phyloP scores from a whole-genome alignment of 2,888 invertebrate species.

The Megalurothrips usitatus region DNA sequence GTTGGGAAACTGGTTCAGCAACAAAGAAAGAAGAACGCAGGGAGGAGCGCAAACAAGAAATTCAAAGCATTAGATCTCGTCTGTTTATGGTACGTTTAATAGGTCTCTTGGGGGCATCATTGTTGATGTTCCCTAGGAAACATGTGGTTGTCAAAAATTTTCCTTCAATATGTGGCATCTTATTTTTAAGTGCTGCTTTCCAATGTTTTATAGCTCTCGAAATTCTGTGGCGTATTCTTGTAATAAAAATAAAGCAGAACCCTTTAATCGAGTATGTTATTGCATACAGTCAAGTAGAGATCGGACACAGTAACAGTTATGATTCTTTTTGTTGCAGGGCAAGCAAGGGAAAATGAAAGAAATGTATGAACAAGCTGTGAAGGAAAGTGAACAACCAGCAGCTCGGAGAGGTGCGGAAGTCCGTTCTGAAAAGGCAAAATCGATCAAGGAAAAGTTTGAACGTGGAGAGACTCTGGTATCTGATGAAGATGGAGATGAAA shows the following conservation, averaged over 20 bases:
- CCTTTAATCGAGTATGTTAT: no score
- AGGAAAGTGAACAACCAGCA: conserved; percentile 60
- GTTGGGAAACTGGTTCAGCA: conserved; percentile 65
- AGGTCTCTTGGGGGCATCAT: neutral
- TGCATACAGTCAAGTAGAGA: no score
- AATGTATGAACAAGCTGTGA: conserved; percentile 85
- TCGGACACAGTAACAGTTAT: neutral
- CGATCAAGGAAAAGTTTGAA: conserved; percentile 75
- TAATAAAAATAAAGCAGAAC: neutral
- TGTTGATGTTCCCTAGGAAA: conserved; percentile 9
- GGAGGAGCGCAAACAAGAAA: conserved; percentile 82
- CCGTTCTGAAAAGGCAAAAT: conserved; percentile 56
- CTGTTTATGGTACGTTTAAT: conserved; percentile 64
- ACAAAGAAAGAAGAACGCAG: conserved; percentile 56
- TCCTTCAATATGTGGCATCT: neutral
- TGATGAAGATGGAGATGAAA: conserved; percentile 55
- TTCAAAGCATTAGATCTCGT: conserved; percentile 77
- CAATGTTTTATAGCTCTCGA: neutral
- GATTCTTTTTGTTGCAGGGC: conserved; percentile 54
- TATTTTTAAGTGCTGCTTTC: neutral
- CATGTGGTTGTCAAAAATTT: neutral
- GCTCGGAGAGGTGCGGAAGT: conserved; percentile 53
- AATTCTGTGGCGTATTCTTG: neutral
- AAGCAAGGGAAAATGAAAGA: conserved; percentile 89
- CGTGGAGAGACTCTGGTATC: conserved; percentile 62